Conservation (phyloP, 2,113 vertebrate genomes). For the Charadrius vociferus region DNA sequence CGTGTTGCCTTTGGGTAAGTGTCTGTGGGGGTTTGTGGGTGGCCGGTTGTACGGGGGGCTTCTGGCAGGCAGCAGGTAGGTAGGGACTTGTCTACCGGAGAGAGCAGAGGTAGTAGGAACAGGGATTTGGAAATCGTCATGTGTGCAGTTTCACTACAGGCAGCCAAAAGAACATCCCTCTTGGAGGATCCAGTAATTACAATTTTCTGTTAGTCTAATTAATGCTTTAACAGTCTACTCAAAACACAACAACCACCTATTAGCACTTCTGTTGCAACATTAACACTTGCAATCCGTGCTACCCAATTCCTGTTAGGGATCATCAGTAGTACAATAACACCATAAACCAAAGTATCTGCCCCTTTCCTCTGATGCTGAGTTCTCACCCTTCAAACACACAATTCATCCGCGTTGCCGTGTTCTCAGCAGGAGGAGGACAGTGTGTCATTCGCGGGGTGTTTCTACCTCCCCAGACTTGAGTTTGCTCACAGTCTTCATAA, state of each 20-base stretch:
- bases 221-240: background rate
- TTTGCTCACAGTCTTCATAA: background rate
- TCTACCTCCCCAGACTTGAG: background rate
- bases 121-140: accelerated
- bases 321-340: background rate
- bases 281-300: background rate
- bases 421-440: background rate
- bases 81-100: background rate
- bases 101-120: background rate
- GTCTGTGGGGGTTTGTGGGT: background rate
- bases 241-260: background rate
- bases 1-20: conserved; percentile 77
- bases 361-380: background rate
- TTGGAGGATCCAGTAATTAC: background rate
- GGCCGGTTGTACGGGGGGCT: background rate
- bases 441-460: background rate
- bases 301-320: background rate
- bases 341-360: background rate
- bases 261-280: background rate
- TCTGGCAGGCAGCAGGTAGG: background rate
- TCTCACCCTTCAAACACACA: background rate
- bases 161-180: background rate
- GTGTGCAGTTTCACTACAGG: background rate
- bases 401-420: background rate
- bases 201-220: background rate